Evolutionary conservation across 2,888 invertebrate genomes (phyloP).

Genomic region (Andrena camellia): DNA sequence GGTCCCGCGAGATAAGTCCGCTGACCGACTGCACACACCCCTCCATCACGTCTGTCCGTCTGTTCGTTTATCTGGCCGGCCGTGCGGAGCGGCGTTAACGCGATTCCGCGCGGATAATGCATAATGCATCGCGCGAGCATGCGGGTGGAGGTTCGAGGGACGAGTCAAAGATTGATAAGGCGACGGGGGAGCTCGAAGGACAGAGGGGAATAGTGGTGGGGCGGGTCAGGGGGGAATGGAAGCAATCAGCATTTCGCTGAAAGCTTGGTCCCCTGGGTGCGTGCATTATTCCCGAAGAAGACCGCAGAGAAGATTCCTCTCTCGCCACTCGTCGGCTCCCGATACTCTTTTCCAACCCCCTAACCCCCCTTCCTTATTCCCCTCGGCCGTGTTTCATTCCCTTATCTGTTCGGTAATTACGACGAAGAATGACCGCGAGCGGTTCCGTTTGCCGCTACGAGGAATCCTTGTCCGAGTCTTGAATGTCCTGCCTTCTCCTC

Average conservation of each 20-base stretch:
- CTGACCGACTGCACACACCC: conserved; percentile 6
- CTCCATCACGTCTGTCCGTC: conserved; percentile 42
- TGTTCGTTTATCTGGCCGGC: neutral
- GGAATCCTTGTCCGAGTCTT: conserved; percentile 80
- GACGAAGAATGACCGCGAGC: conserved; percentile 74
- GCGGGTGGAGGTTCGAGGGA: conserved; percentile 24
- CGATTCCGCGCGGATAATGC: conserved; percentile 4
- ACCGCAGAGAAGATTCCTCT: conserved; percentile 69
- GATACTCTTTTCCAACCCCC: conserved; percentile 44
- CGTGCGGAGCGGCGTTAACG: neutral
- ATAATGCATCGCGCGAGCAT: conserved; percentile 18
- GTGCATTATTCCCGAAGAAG: conserved; percentile 73
- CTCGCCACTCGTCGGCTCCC: conserved; percentile 60
- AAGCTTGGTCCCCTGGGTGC: conserved; percentile 75
- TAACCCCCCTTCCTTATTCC: conserved; percentile 45
- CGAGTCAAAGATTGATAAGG: conserved; percentile 69
- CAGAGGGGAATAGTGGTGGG: conserved; percentile 60
- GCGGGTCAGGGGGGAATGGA: conserved; percentile 47
- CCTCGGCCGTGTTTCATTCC: conserved; percentile 53
- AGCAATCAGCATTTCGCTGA: conserved; percentile 83
- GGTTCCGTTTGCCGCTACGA: conserved; percentile 74
- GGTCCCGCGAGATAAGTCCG: conserved; percentile 50
- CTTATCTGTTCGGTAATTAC: conserved; percentile 76
- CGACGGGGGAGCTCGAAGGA: conserved; percentile 26
- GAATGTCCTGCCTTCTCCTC: conserved; percentile 15